phyloP scores from a whole-genome alignment of 2,113 vertebrate genomes.

The Smithornis capensis region DNA sequence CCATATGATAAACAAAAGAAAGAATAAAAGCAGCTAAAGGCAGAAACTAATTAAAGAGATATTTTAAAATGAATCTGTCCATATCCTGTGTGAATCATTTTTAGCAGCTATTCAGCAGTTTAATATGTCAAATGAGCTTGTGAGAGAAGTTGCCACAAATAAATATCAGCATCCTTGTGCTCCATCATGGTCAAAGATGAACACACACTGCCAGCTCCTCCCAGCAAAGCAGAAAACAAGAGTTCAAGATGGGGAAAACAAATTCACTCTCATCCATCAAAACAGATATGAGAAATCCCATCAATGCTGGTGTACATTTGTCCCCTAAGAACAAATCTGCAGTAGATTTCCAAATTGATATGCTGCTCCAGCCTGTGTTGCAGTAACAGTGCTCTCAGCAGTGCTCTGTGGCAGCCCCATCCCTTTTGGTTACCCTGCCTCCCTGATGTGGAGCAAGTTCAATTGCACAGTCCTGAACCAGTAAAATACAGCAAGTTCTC shows the following conservation, averaged over 20 bases:
- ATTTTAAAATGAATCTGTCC: neutral
- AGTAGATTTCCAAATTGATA: neutral
- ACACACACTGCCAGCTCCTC: accelerated
- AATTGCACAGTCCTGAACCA: neutral
- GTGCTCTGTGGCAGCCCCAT: neutral
- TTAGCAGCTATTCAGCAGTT: neutral
- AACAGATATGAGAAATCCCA: neutral
- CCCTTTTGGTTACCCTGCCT: neutral
- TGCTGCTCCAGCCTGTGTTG: accelerated
- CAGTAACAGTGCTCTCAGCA: neutral
- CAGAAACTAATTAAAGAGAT: neutral
- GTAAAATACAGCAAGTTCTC: neutral
- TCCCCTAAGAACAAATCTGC: neutral
- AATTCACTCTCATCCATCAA: accelerated
- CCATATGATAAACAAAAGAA: neutral
- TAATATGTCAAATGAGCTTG: neutral
- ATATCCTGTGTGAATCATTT: neutral
- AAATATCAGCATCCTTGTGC: accelerated
- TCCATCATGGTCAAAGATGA: neutral
- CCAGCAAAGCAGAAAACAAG: neutral
- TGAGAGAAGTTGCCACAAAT: neutral
- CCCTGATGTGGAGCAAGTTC: accelerated
- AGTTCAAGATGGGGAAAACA: neutral
- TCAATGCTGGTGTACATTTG: accelerated
- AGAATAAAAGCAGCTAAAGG: neutral